phyloP scores from a whole-genome alignment of 2,888 invertebrate species.

The Lithophane ornitopus region DNA sequence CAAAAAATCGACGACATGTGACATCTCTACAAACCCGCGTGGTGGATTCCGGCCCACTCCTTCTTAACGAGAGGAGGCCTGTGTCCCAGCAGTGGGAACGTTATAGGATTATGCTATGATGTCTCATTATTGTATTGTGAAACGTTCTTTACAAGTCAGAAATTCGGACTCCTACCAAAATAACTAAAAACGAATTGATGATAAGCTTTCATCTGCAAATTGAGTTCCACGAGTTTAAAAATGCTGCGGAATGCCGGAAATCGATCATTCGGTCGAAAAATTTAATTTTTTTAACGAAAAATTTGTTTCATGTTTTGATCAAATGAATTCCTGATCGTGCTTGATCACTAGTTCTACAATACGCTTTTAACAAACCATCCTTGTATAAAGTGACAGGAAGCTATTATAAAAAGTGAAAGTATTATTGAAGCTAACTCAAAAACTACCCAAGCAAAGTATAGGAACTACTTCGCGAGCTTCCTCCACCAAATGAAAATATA shows the following conservation, averaged over 20 bases:
- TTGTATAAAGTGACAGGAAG: neutral
- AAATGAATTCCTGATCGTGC: conserved; percentile 34
- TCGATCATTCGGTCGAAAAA: conserved; percentile 34
- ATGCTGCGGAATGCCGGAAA: conserved; percentile 39
- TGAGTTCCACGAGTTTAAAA: conserved; percentile 17
- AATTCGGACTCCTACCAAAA: conserved; percentile 14
- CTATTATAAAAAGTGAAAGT: neutral
- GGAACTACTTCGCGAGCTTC: neutral
- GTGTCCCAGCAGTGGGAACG: too few species aligned
- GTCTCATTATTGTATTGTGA: neutral
- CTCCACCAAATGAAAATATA: neutral
- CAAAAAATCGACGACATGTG: too few species aligned
- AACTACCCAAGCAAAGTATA: neutral
- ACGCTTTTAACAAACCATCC: conserved; percentile 10
- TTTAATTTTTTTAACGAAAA: neutral
- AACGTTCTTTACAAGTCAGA: conserved; percentile 2
- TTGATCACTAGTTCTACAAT: conserved; percentile 36
- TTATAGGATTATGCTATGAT: too few species aligned
- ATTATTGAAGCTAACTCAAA: neutral
- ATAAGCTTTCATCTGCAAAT: conserved; percentile 36
- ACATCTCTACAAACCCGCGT: too few species aligned
- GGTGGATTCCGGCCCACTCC: too few species aligned
- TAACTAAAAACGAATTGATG: conserved; percentile 25
- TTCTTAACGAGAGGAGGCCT: too few species aligned
- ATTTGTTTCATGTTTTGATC: conserved; percentile 10